Evolutionary conservation across 2,797 vertebrate genomes (phyloP), one percentile per base, ranked within the genome.

Genomic region (Schizothorax lantsangensis): DNA sequence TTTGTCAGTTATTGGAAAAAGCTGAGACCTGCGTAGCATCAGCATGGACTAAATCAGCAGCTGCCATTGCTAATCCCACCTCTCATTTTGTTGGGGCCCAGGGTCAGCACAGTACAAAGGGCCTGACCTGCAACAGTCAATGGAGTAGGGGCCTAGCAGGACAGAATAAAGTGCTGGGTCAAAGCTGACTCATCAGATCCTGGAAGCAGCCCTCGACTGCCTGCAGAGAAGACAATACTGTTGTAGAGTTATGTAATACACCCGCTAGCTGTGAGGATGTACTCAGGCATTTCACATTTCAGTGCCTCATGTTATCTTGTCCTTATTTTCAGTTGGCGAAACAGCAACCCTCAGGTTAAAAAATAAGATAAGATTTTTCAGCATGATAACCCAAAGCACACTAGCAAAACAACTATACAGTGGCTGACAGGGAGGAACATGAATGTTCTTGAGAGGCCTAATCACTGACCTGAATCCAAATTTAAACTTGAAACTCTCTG

Each of bases 1-100:
- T 96, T 95, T 95, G 78, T 90, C 87, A 84, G 79, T 93, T 94
- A 94, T 93, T 91, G 91, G 92, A 95, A 95, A 95, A 91, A 94
- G 94, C 94, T 95, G 93, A 95, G 93, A 92, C 91, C 93, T 92
- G 91, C 89, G 90, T 92, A 92, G 73, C 52, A 45, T 88, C 88
- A 90, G 62, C 94, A 94, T 89, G 93, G 91, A 88, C 92, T 93
- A 93, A 84, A 95, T 93, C 92, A 93, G 92, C 92, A 88, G 91
- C 89, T 87, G 47, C 26, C 57, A 72, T 66, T 69, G 54, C 40
- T 49, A 93, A 95, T 93, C 93, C 92, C 92, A 88, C 83, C 86
- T 89, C 87, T 85, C 85, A 92, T 93, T 91, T 89, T 88, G 79
- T 87, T 87, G 89, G 79, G 80, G 86, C 59, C 66, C 84, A 86